Evolutionary conservation across 2,888 invertebrate species (phyloP).

Genomic region (Dasysyrphus albostriatus): DNA sequence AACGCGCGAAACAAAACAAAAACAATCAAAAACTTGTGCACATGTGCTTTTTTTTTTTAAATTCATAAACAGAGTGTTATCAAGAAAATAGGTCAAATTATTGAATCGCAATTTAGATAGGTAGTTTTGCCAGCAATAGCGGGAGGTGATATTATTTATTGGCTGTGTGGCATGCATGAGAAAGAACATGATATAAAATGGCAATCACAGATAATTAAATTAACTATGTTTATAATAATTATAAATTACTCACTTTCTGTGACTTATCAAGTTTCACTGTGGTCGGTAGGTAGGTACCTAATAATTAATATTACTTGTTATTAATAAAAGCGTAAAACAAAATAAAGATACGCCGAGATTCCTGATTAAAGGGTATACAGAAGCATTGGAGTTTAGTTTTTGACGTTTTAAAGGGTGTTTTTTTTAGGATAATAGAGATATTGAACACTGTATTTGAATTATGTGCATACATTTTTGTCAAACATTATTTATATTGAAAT

Average conservation of each 20-base stretch:
- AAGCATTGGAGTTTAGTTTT: not conserved
- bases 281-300: too few species aligned
- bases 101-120: constrained; percentile 51
- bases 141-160: constrained; percentile 12
- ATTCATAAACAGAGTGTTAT: constrained; percentile 50
- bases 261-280: constrained; percentile 29
- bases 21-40: not conserved
- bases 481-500: too few species aligned
- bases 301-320: constrained; percentile 54
- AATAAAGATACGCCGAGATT: constrained; percentile 40
- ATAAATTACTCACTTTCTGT: constrained; percentile 49
- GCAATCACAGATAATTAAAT: constrained; percentile 49
- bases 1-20: not conserved
- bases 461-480: too few species aligned
- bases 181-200: constrained; percentile 6
- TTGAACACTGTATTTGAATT: too few species aligned
- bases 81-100: constrained; percentile 60
- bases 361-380: constrained; percentile 1
- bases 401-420: not conserved
- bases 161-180: not conserved
- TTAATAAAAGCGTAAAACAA: constrained; percentile 57
- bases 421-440: too few species aligned
- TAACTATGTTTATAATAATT: not conserved
- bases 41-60: constrained; percentile 16
- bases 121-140: not conserved